phyloP scores from a whole-genome alignment of 2,888 invertebrate genomes.

The Exocentrus adspersus region DNA sequence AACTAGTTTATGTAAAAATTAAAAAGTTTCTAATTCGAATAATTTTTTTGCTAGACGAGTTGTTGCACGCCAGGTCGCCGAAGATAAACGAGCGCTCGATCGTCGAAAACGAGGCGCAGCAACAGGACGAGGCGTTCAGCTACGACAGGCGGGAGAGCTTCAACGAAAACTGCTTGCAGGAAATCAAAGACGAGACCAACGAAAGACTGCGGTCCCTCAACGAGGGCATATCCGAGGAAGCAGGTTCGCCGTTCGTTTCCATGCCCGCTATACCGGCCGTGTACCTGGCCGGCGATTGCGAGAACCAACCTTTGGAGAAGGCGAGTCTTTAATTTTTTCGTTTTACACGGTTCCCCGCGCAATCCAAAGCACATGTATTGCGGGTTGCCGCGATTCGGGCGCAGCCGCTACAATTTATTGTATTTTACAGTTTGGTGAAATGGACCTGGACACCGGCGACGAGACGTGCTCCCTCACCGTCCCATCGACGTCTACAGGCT shows the following conservation, averaged over 20 bases:
- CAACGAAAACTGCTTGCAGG: slow-evolving; percentile 60
- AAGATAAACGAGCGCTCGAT: slow-evolving; percentile 60
- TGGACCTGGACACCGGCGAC: slow-evolving; percentile 63
- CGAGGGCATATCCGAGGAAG: slow-evolving; percentile 55
- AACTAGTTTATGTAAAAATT: no score
- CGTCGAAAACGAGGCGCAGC: slow-evolving; percentile 50
- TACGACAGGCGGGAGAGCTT: slow-evolving; percentile 61
- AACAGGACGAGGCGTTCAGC: slow-evolving; percentile 49
- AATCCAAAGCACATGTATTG: no score
- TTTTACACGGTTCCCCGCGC: not conserved
- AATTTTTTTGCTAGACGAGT: slow-evolving; percentile 33
- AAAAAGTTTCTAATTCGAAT: no score
- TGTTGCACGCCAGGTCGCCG: slow-evolving; percentile 47
- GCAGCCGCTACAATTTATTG: no score
- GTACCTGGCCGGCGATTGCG: slow-evolving; percentile 64
- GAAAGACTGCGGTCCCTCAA: slow-evolving; percentile 55
- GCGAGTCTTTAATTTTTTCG: slow-evolving; percentile 54
- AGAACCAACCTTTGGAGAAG: slow-evolving; percentile 72
- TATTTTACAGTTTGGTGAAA: slow-evolving; percentile 69
- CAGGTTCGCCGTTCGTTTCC: slow-evolving; percentile 64
- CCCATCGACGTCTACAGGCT: slow-evolving; percentile 52
- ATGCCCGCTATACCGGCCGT: slow-evolving; percentile 68
- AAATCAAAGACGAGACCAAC: slow-evolving; percentile 52
- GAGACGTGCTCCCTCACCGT: slow-evolving; percentile 56
- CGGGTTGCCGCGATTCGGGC: no score